Percentiles rank a stretch among this genome's conserved stretches.
Conservation (phyloP, 2,888 invertebrate species). For the Mesodorylaimus sp. region DNA sequence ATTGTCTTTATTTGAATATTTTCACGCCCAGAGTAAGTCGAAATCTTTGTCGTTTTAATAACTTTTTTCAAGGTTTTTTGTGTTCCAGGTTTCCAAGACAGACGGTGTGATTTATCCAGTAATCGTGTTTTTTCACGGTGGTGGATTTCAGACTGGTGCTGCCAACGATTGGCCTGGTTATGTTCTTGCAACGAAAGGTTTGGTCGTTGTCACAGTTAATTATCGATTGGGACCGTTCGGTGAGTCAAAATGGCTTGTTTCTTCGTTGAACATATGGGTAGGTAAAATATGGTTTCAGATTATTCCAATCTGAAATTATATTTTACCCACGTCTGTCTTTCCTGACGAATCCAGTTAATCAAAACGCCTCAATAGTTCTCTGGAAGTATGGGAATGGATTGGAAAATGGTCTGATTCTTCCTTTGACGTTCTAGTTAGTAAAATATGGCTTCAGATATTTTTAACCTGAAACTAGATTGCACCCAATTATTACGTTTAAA, state of each 20-base stretch:
- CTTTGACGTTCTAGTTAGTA: too few species aligned
- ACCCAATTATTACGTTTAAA: too few species aligned
- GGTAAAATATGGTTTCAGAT: too few species aligned
- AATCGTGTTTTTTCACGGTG: constrained; percentile 40
- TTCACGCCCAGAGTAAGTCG: constrained; percentile 53
- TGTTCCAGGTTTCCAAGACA: too few species aligned
- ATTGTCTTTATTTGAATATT: constrained; percentile 79
- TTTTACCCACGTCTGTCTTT: too few species aligned
- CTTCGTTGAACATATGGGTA: constrained; percentile 7
- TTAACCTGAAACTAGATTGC: too few species aligned
- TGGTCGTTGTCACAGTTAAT: constrained; percentile 40
- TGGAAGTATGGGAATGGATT: too few species aligned
- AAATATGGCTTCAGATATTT: too few species aligned
- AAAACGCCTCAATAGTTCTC: too few species aligned
- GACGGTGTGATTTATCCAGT: constrained; percentile 38
- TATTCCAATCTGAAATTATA: too few species aligned
- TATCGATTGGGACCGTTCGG: constrained; percentile 40
- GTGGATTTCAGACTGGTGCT: constrained; percentile 37
- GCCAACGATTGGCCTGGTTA: constrained; percentile 38
- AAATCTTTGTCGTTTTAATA: neutral
- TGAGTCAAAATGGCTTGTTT: constrained; percentile 14
- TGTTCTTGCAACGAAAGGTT: constrained; percentile 36
- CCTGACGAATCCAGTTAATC: too few species aligned
- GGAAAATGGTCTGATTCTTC: too few species aligned
- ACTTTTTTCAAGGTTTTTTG: constrained; percentile 7